Evolutionary conservation across 2,113 vertebrate species (phyloP).

Genomic region (Myotis brandtii): DNA sequence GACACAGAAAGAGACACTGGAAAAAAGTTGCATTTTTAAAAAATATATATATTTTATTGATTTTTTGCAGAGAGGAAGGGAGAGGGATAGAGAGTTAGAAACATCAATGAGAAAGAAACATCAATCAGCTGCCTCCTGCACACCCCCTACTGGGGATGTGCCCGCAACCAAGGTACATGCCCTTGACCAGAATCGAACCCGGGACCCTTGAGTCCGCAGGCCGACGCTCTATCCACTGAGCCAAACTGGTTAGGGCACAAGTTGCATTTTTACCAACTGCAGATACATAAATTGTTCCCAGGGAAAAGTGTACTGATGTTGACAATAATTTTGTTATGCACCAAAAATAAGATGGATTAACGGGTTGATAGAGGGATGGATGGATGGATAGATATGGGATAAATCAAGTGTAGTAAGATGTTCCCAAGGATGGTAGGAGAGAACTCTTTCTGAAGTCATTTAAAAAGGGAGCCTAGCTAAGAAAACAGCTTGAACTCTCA

Average conservation of each 20-base stretch:
- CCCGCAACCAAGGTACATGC: too few relatives aligned
- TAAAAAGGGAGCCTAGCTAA: background rate
- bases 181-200: too few relatives aligned
- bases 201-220: too few relatives aligned
- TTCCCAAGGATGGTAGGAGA: background rate
- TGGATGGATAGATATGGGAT: background rate
- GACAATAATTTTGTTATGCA: background rate
- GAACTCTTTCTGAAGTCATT: background rate
- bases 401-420: background rate
- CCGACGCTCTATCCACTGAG: too few relatives aligned
- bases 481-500: background rate
- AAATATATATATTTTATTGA: too few relatives aligned
- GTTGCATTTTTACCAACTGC: background rate
- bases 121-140: too few relatives aligned
- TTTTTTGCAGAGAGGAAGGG: too few relatives aligned
- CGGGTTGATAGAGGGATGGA: background rate
- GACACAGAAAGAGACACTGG: background rate
- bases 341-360: conserved; percentile 7
- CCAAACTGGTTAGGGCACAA: too few relatives aligned
- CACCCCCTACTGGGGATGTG: too few relatives aligned
- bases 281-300: background rate
- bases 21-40: background rate
- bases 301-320: background rate
- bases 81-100: too few relatives aligned
- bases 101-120: too few relatives aligned